Evolutionary conservation across 2,113 vertebrate species (phyloP), one percentile per base, ranked within the genome.

Genomic region (Thalassarche chlororhynchos): DNA sequence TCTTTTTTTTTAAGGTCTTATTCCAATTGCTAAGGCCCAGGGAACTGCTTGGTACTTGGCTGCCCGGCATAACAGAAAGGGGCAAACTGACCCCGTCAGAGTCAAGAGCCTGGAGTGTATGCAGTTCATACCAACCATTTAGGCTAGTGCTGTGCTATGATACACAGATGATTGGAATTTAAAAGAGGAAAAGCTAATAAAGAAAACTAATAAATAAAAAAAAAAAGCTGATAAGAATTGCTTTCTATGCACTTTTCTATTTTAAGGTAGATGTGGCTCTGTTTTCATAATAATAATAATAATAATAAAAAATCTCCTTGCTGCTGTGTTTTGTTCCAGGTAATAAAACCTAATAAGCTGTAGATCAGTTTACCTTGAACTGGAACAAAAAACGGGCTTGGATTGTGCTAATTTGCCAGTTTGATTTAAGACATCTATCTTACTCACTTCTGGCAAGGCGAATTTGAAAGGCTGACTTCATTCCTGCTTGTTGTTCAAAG

Each of bases 311-410:
- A 40, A 31, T 31, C 34, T 88, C 40, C 20, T 90, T 77, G 38
- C 64, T 92, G 19, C 29, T 93, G 17, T 84, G 55, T 90, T 95
- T 94, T 91, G n/a, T 96, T 91, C 21, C 38, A 90, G 31, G 51
- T 76, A 83, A 70, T 74, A 78, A 90, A 96, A 89, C 10, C 10
- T 66, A 90, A 77, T 92, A 95, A 92, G 19, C 31, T 55, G 47
- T 84, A 82, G 64, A 68, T 90, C 49, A 88, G 38, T 88, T 90
- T 93, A 82, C 44, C 69, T 38, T 79, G 68, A 92, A 86, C n/a
- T 82, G 49, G 25, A 90, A 85, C n/a, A 89, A 93, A 97, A 81
- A 80, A 17, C 44, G 17, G 78, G 32, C 55, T 89, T 65, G 28
- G 18, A 40, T 79, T 95, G 14, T 85, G 74, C 74, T 89, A 62